Evolutionary conservation across 2,797 vertebrate species (phyloP), one percentile per base, ranked within the genome.

Genomic region (Gobionotothen gibberifrons): DNA sequence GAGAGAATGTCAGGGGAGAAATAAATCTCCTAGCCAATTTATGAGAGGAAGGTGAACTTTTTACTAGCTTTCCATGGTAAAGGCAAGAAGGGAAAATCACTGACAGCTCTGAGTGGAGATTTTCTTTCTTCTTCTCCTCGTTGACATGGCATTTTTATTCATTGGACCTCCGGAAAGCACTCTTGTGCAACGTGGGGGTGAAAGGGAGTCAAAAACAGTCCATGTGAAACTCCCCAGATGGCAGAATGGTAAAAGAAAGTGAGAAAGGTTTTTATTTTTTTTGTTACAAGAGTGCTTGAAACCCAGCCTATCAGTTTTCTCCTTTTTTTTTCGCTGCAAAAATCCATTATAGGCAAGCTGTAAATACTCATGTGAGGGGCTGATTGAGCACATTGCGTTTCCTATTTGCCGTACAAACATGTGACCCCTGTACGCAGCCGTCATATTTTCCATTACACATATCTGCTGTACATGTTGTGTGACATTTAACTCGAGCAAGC

Each of bases 1-100:
- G 83, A 87, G 90, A 93, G 89, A 92, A 93, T 91, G 90, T 93
- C 92, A 93, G 68, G 80, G 81, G 85, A 86, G 88, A 90, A 93
- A 91, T 92, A 92, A 92, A 94, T 94, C 90, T 93, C 90, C 85
- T 58, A 78, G 90, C 91, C 93, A 94, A 95, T 95, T 95, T 95
- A 90, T 88, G 89, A 88, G 85, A 88, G 88, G 85, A 90, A 92
- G 87, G 86, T 92, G 92, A 92, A 94, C 87, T 90, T 92, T 93
- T 85, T 89, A 84, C 87, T 85, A 76, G 76, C 77, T 89, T 83
- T 81, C 86, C 63, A 77, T 83, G 62, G 83, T 79, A 85, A 88
- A 87, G 69, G 81, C 55, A 78, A 85, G 84, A 69, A 54, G 54
- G 52, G 70, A 69, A 90, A 91, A 90, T 88, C 88, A 86, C 88